Base-by-base conservation (phyloP, 2,113 vertebrate genomes). In the Lucifuga dentata region DNA sequence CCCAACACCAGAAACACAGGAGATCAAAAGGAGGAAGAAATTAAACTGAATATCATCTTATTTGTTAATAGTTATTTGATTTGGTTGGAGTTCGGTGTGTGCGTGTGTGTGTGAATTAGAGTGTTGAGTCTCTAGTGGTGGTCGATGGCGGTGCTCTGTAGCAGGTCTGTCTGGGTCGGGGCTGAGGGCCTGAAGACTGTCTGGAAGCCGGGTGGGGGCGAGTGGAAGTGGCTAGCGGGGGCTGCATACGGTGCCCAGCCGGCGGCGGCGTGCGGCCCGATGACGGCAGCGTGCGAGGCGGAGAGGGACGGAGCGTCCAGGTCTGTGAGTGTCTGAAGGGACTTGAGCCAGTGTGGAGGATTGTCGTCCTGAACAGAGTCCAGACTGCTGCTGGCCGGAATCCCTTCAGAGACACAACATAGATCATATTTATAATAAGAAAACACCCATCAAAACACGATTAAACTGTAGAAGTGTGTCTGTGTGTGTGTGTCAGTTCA, bases 271-370 rank as follows among this genome's bases (percentile, higher is more conserved):
- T 94, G 92, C 91, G 95, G 95, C 87, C 92, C 91, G 81, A 94
- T 95, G 80, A 94, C 93, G 88, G 91, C 89, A 84, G 87, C 95
- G 93, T 95, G 94, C 68, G 92, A 93, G 26, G 93, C 90, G 80
- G 94, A 89, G 59, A 93, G 90, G 73, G 95, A 92, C 91, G 95
- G 94, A 88, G 93, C 92, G 60, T 97, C 95, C 94, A 96, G 92
- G 86, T 97, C 95, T 94, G 95, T 96, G 81, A 97, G 95, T 65
- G 95, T 89, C 91, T 97, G 95, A 60, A 97, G 93, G 78, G 95
- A 97, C 88, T 96, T 96, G 84, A 97, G 94, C 95, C 95, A 97
- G 86, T 97, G 95, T 73, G 95, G 95, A 74, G 95, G 95, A 93
- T 95, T 95, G 90, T 96, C 95, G 23, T 96, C 95, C 92, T 95